Conservation (phyloP, 2,113 vertebrate genomes). For the Boleophthalmus pectinirostris region DNA sequence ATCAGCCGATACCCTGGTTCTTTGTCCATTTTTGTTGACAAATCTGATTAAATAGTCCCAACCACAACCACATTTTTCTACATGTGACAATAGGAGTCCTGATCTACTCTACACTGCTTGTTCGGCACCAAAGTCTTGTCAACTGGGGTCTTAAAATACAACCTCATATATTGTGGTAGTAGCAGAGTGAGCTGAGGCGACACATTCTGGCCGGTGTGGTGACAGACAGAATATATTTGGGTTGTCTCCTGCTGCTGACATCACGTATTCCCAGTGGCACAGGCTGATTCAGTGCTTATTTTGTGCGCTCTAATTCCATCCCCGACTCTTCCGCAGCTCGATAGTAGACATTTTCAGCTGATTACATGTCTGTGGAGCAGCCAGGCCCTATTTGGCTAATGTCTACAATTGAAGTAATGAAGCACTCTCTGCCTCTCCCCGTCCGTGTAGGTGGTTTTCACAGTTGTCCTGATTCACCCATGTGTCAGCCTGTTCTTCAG, state of each 20-base stretch:
- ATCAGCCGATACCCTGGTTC: not conserved
- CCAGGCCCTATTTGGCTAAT: constrained; percentile 12
- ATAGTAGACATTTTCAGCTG: constrained; percentile 31
- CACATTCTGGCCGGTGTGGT: not conserved
- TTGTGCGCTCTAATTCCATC: constrained; percentile 17
- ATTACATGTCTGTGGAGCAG: constrained; percentile 34
- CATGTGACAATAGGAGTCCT: not conserved
- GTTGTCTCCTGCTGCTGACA: not conserved
- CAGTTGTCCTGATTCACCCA: constrained; percentile 28
- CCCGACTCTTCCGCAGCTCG: not conserved
- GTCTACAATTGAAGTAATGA: constrained; percentile 32
- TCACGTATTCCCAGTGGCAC: not conserved
- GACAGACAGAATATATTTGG: constrained; percentile 1
- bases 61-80: not conserved
- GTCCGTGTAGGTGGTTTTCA: not conserved
- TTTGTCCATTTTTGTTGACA: not conserved
- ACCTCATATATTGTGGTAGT: not conserved
- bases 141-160: not conserved
- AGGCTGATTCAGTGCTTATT: constrained; percentile 38
- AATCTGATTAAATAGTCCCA: not conserved
- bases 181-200: not conserved
- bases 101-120: not conserved
- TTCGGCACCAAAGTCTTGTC: not conserved
- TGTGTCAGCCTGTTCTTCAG: constrained; percentile 8
- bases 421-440: constrained; percentile 24